Evolutionary conservation across 2,888 invertebrate genomes (phyloP).

Genomic region (Nebria salina): DNA sequence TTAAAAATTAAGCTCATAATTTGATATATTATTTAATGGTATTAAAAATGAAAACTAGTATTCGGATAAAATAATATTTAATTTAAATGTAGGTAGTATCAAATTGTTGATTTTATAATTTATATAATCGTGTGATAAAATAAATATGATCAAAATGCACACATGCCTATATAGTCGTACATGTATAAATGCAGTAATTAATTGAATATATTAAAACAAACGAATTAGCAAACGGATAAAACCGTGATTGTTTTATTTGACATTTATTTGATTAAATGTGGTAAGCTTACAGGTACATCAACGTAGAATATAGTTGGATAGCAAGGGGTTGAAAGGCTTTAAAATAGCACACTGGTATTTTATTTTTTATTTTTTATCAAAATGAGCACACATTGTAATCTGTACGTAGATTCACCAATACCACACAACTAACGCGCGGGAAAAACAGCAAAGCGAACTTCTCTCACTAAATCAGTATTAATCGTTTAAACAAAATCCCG

Average conservation of each 20-base stretch:
- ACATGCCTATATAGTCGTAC: background rate
- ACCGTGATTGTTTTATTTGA: constrained; percentile 38
- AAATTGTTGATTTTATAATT: background rate
- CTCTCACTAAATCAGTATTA: constrained; percentile 46
- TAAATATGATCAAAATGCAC: background rate
- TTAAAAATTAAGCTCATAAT: background rate
- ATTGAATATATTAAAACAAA: constrained; percentile 8
- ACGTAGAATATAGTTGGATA: constrained; percentile 19
- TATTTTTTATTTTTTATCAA: constrained; percentile 1
- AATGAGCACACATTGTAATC: background rate
- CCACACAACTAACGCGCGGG: background rate
- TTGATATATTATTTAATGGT: background rate
- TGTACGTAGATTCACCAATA: background rate
- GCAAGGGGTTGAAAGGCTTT: background rate
- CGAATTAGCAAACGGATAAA: constrained; percentile 22
- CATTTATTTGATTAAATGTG: constrained; percentile 46
- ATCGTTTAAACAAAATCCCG: constrained; percentile 46
- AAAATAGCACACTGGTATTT: background rate
- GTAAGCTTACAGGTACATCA: constrained; percentile 39
- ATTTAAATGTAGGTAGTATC: background rate
- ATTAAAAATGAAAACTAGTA: background rate
- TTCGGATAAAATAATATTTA: background rate
- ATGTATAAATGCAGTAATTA: background rate
- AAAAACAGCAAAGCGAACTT: constrained; percentile 25
- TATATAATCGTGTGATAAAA: background rate